Evolutionary conservation across 2,888 invertebrate genomes (phyloP).

Genomic region (Calameuta idolon): DNA sequence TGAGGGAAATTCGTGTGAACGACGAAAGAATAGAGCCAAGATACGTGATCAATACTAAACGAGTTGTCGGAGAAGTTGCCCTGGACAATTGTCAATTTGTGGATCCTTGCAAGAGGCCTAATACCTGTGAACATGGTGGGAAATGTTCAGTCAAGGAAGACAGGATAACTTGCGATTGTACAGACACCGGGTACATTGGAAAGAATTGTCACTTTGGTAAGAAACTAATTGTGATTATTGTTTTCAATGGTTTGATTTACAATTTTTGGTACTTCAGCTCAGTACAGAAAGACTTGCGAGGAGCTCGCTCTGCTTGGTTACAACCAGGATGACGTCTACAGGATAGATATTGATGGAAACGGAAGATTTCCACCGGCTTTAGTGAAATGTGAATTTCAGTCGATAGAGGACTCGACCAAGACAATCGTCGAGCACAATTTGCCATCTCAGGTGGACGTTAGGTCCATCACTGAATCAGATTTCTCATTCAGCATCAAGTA

Average conservation of each 20-base stretch:
- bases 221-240: conserved; percentile 31
- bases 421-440: conserved; percentile 92
- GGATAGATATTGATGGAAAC: conserved; percentile 94
- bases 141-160: conserved; percentile 91
- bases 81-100: conserved; percentile 91
- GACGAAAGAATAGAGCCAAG: conserved; percentile 84
- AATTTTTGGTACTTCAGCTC: conserved; percentile 70
- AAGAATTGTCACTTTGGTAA: conserved; percentile 91
- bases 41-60: conserved; percentile 83
- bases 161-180: conserved; percentile 89
- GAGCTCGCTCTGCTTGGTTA: conserved; percentile 90
- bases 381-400: conserved; percentile 93
- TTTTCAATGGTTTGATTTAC: neutral
- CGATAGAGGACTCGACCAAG: conserved; percentile 85
- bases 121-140: conserved; percentile 93
- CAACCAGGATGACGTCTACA: conserved; percentile 89
- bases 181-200: conserved; percentile 90
- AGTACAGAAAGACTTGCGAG: conserved; percentile 92
- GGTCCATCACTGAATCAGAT: conserved; percentile 82
- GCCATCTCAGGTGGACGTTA: conserved; percentile 89
- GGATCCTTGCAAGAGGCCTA: conserved; percentile 88
- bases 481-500: conserved; percentile 89
- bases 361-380: conserved; percentile 92
- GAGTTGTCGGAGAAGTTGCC: conserved; percentile 89
- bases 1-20: conserved; percentile 89